Base-by-base conservation (phyloP, 1,140 invertebrate species). In the Scylla paramamosain region DNA sequence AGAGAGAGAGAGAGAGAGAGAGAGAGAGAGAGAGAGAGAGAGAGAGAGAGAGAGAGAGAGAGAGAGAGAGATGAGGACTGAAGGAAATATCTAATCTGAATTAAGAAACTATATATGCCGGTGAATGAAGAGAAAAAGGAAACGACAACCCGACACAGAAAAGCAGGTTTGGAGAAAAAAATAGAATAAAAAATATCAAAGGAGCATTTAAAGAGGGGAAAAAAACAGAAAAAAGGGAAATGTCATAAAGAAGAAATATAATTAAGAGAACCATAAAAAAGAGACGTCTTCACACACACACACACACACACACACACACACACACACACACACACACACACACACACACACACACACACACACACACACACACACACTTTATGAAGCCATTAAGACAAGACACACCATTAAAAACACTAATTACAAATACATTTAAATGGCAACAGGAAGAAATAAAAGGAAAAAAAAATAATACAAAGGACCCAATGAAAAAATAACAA, bases 1-100 rank as follows among this genome's bases (percentile, higher is more conserved):
- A 87, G 29, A 87, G 84, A 87, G 29, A 87, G 84, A 87, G 31
- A 32, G 83, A 84, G 83, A 84, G 83, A 84, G 83, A 84, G 83
- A 84, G 31, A 84, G 10, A 32, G 83, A 10, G 10, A 84, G n/a
- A 28, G 31, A 84, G 10, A 32, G 83, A 10, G 10, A 84, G n/a
- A 28, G 25, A 10, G n/a, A 32, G 31, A 25, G 25, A 84, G n/a
- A n/a, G 83, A n/a, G n/a, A 84, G 31, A 16, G 84, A 32, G 84
- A 32, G 84, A 87, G 84, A 87, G 84, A 87, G 84, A 87, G 29
- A 87, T 0, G 29, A 28, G 8, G 84, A 87, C n/a, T 6, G 67
- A 77, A n/a, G n/a, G 25, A 77, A n/a, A 2, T 1, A 59, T 59
- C 10, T 14, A 59, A 59, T 59, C 10, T 59, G 16, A 20, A 59